A percentile compares a stretch with the other conserved stretches of the same genome.
Evolutionary conservation across 2,888 invertebrate species (phyloP).

Genomic region (Rhodophaea formosa): DNA sequence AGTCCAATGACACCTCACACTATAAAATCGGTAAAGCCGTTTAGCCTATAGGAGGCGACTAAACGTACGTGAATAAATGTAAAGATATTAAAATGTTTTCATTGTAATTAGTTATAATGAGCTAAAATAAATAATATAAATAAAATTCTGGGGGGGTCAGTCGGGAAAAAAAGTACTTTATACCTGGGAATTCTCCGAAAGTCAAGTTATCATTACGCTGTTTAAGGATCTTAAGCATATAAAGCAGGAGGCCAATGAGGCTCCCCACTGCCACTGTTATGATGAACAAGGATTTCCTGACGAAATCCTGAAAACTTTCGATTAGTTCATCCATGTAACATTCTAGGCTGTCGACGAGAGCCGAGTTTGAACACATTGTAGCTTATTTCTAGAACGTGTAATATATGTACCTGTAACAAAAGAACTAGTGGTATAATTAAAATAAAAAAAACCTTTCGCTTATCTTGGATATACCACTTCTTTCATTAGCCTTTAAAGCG

Average conservation of each 20-base stretch:
- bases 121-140: no score
- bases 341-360: conserved; percentile 40
- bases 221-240: conserved; percentile 38
- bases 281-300: conserved; percentile 52
- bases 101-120: no score
- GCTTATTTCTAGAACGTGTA: conserved; percentile 52
- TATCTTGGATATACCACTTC: no score
- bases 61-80: no score
- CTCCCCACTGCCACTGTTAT: conserved; percentile 46
- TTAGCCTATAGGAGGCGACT: no score
- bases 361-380: conserved; percentile 48
- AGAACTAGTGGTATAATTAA: conserved; percentile 11
- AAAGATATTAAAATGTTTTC: no score
- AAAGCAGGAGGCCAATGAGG: conserved; percentile 44
- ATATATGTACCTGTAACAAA: conserved; percentile 62
- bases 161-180: no score
- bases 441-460: no score
- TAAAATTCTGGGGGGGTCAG: no score
- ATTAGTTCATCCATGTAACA: conserved; percentile 55
- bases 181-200: neutral
- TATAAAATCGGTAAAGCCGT: no score
- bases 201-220: conserved; percentile 10
- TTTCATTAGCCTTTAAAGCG: no score
- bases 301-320: conserved; percentile 52
- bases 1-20: no score